Percentiles rank a stretch among this genome's conserved stretches.
phyloP scores from a whole-genome alignment of 2,797 vertebrate species.

The Caiman crocodilus region DNA sequence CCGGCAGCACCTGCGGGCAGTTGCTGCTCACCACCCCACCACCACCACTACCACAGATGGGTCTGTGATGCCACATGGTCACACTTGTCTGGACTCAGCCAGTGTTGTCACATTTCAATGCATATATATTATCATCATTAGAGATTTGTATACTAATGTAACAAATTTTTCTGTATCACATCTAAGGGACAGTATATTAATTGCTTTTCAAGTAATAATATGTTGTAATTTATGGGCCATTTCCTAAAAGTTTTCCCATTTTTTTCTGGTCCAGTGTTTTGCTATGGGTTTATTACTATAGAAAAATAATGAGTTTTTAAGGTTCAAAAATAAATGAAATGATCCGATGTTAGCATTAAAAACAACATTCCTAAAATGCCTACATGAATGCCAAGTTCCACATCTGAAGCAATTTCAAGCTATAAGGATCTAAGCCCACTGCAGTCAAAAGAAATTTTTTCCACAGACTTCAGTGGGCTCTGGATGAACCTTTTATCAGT shows the following conservation, averaged over 20 bases:
- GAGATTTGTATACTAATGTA: not conserved
- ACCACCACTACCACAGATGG: too few relatives aligned
- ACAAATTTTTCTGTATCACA: not conserved
- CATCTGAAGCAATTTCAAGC: rapidly evolving
- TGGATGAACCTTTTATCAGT: not conserved
- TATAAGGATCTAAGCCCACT: not conserved
- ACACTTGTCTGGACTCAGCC: too few relatives aligned
- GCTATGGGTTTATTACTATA: not conserved
- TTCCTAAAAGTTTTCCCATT: not conserved
- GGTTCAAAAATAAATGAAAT: not conserved
- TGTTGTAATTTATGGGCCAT: not conserved
- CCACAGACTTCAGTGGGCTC: not conserved
- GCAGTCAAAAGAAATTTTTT: not conserved
- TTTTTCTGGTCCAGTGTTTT: not conserved
- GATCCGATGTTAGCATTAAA: not conserved
- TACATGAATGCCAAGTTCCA: not conserved
- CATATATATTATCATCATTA: not conserved
- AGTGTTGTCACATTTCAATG: not conserved
- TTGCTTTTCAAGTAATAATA: not conserved
- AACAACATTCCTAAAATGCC: not conserved
- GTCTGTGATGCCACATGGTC: too few relatives aligned
- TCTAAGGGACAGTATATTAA: not conserved
- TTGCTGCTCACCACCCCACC: too few relatives aligned
- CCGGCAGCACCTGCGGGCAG: too few relatives aligned
- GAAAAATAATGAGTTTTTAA: not conserved